Conservation (phyloP, 2,888 invertebrate genomes). For the Escarpia spicata region DNA sequence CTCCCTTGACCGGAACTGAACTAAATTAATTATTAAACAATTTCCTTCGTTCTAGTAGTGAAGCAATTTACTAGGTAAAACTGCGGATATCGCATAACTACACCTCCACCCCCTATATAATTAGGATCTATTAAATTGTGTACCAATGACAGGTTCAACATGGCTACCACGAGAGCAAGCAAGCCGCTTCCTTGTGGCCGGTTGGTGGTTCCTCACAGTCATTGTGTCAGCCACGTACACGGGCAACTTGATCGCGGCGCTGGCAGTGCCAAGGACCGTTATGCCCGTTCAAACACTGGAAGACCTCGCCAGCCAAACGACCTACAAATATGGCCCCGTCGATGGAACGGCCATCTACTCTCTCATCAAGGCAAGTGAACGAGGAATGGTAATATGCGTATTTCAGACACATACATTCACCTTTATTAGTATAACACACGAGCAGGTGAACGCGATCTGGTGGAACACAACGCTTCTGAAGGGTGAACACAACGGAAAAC, state of each 20-base stretch:
- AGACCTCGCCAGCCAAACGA: conserved; percentile 31
- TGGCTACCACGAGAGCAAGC: conserved; percentile 30
- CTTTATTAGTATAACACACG: too few relatives aligned
- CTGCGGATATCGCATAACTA: not conserved
- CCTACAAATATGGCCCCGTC: conserved; percentile 33
- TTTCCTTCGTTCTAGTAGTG: not conserved
- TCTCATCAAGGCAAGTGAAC: conserved; percentile 14
- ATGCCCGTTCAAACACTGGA: conserved; percentile 32
- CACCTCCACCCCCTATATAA: not conserved
- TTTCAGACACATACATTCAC: not conserved
- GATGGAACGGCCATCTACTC: conserved; percentile 30
- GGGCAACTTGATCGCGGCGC: conserved; percentile 37
- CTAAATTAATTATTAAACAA: not conserved
- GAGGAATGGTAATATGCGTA: not conserved
- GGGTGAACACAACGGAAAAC: too few relatives aligned
- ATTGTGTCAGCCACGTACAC: conserved; percentile 36
- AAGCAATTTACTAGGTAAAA: too few relatives aligned
- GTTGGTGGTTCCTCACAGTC: conserved; percentile 37
- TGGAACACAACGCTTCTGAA: too few relatives aligned
- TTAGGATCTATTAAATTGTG: not conserved
- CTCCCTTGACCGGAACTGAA: not conserved
- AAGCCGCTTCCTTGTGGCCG: conserved; percentile 28
- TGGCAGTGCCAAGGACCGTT: conserved; percentile 32
- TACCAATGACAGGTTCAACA: conserved; percentile 24
- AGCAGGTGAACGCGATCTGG: too few relatives aligned